phyloP scores from a whole-genome alignment of 2,888 invertebrate genomes.

The Crepidodera aurea region DNA sequence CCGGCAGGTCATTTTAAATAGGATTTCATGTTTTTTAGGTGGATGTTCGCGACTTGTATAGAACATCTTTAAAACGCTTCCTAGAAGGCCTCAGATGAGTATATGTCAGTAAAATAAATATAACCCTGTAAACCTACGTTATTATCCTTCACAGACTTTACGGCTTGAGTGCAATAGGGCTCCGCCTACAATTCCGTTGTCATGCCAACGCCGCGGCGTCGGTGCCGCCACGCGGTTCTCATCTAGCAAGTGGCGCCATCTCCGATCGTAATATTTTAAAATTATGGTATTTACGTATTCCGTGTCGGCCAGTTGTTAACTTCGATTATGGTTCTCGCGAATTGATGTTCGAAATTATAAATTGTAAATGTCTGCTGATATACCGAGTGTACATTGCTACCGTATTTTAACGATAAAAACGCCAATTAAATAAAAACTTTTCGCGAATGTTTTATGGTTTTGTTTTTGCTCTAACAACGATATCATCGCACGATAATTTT shows the following conservation, averaged over 20 bases:
- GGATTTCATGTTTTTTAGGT: too few relatives aligned
- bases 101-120: too few relatives aligned
- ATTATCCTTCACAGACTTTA: too few relatives aligned
- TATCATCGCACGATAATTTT: too few relatives aligned
- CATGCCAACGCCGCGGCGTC: conserved; percentile 54
- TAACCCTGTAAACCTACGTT: too few relatives aligned
- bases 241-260: conserved; percentile 56
- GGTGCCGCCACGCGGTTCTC: conserved; percentile 52
- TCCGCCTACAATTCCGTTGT: conserved; percentile 41
- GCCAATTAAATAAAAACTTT: conserved; percentile 4
- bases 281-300: conserved; percentile 25
- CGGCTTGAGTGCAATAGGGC: conserved; percentile 1
- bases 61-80: too few relatives aligned
- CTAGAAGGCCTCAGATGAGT: too few relatives aligned
- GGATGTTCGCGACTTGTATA: too few relatives aligned
- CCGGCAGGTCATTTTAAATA: too few relatives aligned
- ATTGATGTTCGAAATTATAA: conserved; percentile 10
- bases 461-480: neutral
- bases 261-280: conserved; percentile 28
- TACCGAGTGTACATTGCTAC: neutral
- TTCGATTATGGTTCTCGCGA: conserved; percentile 11
- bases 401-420: neutral
- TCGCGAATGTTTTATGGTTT: conserved; percentile 14
- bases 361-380: conserved; percentile 1
- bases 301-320: conserved; percentile 24